phyloP scores from a whole-genome alignment of 2,888 invertebrate species.

The Torymus auratus region DNA sequence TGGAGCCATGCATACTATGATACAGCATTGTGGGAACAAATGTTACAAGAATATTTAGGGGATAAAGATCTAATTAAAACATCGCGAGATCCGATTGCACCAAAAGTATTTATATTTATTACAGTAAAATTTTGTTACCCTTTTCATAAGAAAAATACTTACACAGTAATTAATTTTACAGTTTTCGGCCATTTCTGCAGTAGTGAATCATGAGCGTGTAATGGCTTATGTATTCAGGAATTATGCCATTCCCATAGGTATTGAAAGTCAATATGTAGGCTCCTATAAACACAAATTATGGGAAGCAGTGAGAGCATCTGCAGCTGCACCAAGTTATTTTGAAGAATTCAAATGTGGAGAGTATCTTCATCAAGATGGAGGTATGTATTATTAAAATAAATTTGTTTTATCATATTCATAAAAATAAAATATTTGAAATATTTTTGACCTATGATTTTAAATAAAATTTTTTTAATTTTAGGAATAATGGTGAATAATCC shows the following conservation, averaged over 20 bases:
- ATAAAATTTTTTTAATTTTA: conserved; percentile 78
- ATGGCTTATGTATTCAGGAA: conserved; percentile 91
- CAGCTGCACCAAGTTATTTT: conserved; percentile 95
- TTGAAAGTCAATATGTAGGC: conserved; percentile 85
- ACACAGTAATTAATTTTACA: conserved; percentile 68
- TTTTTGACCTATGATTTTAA: conserved; percentile 6
- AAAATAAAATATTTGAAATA: too few relatives aligned
- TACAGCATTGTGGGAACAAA: conserved; percentile 87
- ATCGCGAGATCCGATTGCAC: conserved; percentile 78
- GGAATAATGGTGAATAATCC: conserved; percentile 94
- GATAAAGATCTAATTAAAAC: conserved; percentile 82
- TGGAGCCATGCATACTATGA: conserved; percentile 94
- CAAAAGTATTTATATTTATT: conserved; percentile 77
- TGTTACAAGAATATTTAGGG: conserved; percentile 83
- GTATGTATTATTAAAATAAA: conserved; percentile 72
- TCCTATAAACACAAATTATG: conserved; percentile 84
- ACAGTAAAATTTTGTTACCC: neutral
- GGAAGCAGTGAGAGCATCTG: conserved; percentile 92
- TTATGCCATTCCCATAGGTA: conserved; percentile 85
- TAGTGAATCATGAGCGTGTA: conserved; percentile 85
- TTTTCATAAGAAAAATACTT: too few relatives aligned
- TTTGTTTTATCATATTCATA: neutral
- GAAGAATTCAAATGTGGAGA: conserved; percentile 86
- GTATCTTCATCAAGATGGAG: conserved; percentile 81
- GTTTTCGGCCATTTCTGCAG: conserved; percentile 88